Conservation (phyloP, 2,888 invertebrate genomes). For the Pterostichus niger region DNA sequence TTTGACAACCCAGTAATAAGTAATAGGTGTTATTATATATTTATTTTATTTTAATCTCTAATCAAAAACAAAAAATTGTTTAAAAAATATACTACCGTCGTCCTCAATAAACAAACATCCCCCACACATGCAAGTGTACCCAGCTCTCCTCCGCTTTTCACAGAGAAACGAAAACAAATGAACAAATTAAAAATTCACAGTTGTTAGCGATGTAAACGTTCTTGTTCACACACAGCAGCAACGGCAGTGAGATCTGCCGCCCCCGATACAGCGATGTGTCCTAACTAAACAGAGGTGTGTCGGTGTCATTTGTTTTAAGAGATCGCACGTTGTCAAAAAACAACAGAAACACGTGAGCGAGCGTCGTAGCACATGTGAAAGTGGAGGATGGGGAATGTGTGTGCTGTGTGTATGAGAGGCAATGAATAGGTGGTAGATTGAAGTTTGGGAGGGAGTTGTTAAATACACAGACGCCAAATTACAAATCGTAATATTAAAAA, state of each 20-base stretch:
- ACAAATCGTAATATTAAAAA: too few species aligned
- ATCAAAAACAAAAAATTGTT: too few species aligned
- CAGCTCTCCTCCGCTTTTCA: not conserved
- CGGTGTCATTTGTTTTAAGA: conserved; percentile 37
- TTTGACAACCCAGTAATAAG: too few species aligned
- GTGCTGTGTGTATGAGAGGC: too few species aligned
- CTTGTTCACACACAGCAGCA: not conserved
- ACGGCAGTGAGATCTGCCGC: not conserved
- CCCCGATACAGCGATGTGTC: conserved; percentile 17
- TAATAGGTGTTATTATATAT: too few species aligned
- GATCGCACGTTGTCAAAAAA: conserved; percentile 24
- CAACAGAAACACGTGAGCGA: conserved; percentile 29
- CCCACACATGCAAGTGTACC: too few species aligned
- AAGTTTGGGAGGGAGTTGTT: too few species aligned
- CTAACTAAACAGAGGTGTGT: conserved; percentile 36
- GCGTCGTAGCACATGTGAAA: too few species aligned
- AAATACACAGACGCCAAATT: too few species aligned
- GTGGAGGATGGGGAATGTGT: too few species aligned
- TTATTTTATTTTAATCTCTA: too few species aligned
- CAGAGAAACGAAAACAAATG: conserved; percentile 29
- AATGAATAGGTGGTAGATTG: too few species aligned
- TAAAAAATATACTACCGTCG: not conserved
- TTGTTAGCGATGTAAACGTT: not conserved
- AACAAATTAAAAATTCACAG: conserved; percentile 29
- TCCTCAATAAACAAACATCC: not conserved